A percentile compares a stretch with the other conserved stretches of the same genome.
phyloP scores from a whole-genome alignment of 2,797 vertebrate species.

The Arnoldichthys spilopterus region DNA sequence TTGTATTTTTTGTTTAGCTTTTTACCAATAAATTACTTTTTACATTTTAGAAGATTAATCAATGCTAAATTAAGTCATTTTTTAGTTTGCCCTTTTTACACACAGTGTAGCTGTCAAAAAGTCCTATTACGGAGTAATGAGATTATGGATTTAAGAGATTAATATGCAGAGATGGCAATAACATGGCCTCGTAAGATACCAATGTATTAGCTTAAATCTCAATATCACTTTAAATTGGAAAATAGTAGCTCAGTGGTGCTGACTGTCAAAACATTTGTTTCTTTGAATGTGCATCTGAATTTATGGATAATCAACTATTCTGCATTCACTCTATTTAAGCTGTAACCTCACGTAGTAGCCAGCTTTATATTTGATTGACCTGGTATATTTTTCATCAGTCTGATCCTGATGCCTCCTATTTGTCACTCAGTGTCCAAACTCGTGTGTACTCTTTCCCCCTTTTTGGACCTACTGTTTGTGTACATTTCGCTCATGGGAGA shows the following conservation, averaged over 20 bases:
- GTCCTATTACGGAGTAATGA: not conserved
- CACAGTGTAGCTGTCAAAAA: too few relatives aligned
- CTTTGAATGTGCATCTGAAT: not conserved
- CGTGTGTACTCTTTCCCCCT: constrained; percentile 25
- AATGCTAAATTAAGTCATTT: too few relatives aligned
- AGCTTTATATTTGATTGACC: not conserved
- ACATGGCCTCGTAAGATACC: not conserved
- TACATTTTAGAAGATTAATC: too few relatives aligned
- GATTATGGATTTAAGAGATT: not conserved
- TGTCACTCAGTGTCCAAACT: not conserved
- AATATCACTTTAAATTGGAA: not conserved
- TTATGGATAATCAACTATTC: not conserved
- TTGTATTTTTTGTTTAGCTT: too few relatives aligned
- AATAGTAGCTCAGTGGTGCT: not conserved
- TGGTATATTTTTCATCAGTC: not conserved
- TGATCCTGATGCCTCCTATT: not conserved
- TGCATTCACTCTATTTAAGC: not conserved
- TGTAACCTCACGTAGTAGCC: not conserved
- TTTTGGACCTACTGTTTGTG: constrained; percentile 52
- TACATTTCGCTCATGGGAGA: constrained; percentile 76
- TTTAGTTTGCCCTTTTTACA: too few relatives aligned
- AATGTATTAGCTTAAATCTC: not conserved
- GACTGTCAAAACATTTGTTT: not conserved
- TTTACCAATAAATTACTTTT: too few relatives aligned
- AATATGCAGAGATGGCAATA: not conserved